A percentile compares a stretch with the other conserved stretches of the same genome.
phyloP scores from a whole-genome alignment of 2,888 invertebrate species.

The Isoperla grammatica region DNA sequence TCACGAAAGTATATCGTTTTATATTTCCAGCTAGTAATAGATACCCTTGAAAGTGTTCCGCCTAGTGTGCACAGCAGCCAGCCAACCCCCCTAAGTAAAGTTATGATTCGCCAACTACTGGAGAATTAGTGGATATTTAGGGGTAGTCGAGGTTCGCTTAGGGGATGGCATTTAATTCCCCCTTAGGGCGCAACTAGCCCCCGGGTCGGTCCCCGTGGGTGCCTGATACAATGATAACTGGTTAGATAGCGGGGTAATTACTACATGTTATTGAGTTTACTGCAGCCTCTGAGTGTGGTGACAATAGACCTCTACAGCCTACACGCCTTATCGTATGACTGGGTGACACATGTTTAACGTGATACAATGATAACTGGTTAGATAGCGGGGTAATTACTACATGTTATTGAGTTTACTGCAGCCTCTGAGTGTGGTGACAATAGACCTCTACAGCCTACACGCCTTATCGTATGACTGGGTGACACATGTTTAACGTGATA shows the following conservation, averaged over 20 bases:
- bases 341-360: no score
- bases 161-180: conserved; percentile 10
- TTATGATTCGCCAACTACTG: no score
- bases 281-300: neutral
- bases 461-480: no score
- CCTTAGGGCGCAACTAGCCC: conserved; percentile 1
- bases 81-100: no score
- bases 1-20: no score
- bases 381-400: conserved; percentile 7
- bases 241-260: conserved; percentile 10
- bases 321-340: no score
- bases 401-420: neutral
- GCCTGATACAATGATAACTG: conserved; percentile 7
- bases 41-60: no score
- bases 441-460: neutral
- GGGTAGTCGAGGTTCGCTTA: no score
- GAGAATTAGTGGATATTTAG: no score
- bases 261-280: neutral
- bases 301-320: neutral
- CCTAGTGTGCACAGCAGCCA: no score
- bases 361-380: conserved; percentile 9
- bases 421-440: neutral
- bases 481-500: no score
- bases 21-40: no score
- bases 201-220: neutral